Conservation (phyloP, 2,113 vertebrate genomes). For the Anser cygnoides region DNA sequence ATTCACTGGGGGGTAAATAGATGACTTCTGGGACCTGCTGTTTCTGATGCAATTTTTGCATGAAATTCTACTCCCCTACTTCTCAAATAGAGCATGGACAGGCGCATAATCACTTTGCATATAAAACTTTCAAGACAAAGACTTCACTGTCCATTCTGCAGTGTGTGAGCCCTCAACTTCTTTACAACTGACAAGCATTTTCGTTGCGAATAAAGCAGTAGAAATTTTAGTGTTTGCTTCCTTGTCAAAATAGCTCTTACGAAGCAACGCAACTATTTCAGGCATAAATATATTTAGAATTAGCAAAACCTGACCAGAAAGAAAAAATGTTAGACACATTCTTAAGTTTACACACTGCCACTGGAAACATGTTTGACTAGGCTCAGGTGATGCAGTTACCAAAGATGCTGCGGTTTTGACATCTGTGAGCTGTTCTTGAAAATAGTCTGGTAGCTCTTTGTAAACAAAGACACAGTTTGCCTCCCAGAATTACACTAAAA, state of each 20-base stretch:
- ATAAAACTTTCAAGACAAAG: too few relatives aligned
- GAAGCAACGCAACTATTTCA: constrained; percentile 15
- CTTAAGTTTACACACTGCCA: background rate
- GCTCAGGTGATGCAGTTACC: background rate
- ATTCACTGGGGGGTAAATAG: background rate
- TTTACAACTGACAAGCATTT: background rate
- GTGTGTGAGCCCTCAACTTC: background rate
- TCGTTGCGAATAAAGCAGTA: background rate
- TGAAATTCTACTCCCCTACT: background rate
- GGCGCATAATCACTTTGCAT: background rate
- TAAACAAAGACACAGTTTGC: background rate
- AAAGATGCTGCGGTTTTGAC: background rate
- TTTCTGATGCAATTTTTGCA: background rate
- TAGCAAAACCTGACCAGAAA: background rate
- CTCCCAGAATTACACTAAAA: background rate
- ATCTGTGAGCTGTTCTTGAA: background rate
- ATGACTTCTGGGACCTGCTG: background rate
- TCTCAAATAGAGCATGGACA: background rate
- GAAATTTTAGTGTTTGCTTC: background rate
- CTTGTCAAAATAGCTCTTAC: constrained; percentile 41
- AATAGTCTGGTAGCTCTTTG: background rate
- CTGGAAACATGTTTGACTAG: background rate
- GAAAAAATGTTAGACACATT: background rate
- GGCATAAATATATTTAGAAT: background rate
- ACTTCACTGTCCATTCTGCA: too few relatives aligned